Percentiles rank a stretch among this genome's conserved stretches.
These are phyloP conservation scores for Oreocharis arfaki DNA, from an alignment of 2,113 vertebrate species.

Conservation along the genomic window DNA sequence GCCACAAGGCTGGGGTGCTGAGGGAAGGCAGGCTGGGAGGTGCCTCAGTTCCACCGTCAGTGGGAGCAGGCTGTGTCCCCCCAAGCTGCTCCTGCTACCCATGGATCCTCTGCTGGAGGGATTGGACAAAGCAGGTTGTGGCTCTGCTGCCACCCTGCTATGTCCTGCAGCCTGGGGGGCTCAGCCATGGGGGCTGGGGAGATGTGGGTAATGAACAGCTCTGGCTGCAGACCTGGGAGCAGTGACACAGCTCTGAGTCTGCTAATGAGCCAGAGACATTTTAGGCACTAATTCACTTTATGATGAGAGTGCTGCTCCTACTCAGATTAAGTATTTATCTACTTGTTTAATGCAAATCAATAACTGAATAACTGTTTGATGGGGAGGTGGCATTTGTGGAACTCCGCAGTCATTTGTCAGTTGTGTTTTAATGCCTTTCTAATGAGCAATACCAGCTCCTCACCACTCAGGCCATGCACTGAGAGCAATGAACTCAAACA, in stretches of 20 bases:
- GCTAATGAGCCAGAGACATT: constrained; percentile 14
- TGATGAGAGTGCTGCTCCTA: constrained; percentile 19
- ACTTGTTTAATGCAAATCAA: constrained; percentile 63
- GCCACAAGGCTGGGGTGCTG: background rate
- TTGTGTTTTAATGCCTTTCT: background rate
- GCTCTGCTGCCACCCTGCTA: background rate
- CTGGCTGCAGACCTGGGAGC: background rate
- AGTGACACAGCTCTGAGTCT: background rate
- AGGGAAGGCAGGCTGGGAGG: too few species aligned
- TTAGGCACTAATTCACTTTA: constrained; percentile 42
- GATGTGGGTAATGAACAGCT: background rate
- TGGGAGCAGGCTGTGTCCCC: background rate
- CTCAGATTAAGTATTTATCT: constrained; percentile 57
- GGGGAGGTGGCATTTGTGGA: constrained; percentile 27
- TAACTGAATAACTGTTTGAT: constrained; percentile 45
- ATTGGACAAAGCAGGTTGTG: rapidly evolving
- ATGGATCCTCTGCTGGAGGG: rapidly evolving
- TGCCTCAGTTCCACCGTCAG: rapidly evolving
- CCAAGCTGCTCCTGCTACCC: background rate
- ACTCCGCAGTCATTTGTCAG: constrained; percentile 27
- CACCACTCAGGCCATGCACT: background rate
- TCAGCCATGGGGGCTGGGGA: background rate
- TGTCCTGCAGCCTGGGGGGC: background rate
- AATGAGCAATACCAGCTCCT: background rate
- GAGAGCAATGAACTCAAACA: background rate